These are phyloP conservation scores for Eurytemora carolleeae DNA, from an alignment of 1,140 invertebrate genomes.

Conservation along the genomic window DNA sequence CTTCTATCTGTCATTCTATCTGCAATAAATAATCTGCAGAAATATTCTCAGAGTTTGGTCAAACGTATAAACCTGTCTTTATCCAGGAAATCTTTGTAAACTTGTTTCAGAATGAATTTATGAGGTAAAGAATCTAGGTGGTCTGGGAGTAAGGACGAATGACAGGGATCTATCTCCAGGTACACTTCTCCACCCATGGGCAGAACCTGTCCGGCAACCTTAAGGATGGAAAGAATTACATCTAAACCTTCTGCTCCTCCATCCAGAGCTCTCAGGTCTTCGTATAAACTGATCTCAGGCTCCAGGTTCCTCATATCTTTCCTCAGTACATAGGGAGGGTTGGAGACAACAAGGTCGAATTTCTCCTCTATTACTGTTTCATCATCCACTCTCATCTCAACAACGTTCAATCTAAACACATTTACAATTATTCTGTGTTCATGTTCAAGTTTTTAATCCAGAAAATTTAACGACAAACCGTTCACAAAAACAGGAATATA, in stretches of 20 bases:
- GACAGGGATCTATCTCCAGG: conserved; percentile 23
- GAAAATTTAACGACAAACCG: too few relatives aligned
- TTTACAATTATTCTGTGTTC: too few relatives aligned
- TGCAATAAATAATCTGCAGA: too few relatives aligned
- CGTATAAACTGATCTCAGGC: conserved; percentile 39
- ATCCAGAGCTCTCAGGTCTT: conserved; percentile 38
- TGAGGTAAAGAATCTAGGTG: not conserved
- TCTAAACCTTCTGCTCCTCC: conserved; percentile 38
- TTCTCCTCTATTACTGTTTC: conserved; percentile 17
- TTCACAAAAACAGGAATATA: too few relatives aligned
- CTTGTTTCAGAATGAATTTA: not conserved
- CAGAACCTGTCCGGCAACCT: conserved; percentile 29
- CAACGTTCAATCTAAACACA: too few relatives aligned
- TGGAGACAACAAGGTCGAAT: conserved; percentile 40
- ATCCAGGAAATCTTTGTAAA: conserved; percentile 1
- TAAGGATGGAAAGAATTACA: conserved; percentile 34
- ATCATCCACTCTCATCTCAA: too few relatives aligned
- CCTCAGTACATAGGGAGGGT: conserved; percentile 41
- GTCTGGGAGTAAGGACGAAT: conserved; percentile 6
- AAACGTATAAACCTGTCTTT: conserved; percentile 9
- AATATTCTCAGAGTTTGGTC: too few relatives aligned
- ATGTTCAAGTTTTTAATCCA: too few relatives aligned
- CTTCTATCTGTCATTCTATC: too few relatives aligned
- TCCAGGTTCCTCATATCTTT: conserved; percentile 31
- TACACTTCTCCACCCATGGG: conserved; percentile 32